phyloP scores from a whole-genome alignment of 2,797 vertebrate genomes.

The Girardinus metallicus region DNA sequence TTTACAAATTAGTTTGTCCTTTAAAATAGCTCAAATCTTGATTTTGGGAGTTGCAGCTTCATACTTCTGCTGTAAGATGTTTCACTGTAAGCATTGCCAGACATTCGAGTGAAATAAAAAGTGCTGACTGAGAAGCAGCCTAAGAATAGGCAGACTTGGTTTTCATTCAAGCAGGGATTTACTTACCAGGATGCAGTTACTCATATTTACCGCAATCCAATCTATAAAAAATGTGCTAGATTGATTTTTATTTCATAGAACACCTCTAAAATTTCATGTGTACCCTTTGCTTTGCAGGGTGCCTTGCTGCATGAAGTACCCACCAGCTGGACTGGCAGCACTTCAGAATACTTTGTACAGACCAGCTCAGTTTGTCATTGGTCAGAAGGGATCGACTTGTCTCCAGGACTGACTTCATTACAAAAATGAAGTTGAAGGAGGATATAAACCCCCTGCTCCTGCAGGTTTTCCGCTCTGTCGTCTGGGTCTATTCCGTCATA shows the following conservation, averaged over 20 bases:
- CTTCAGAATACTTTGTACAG: constrained; percentile 6
- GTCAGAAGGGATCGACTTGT: constrained; percentile 14
- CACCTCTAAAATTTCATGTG: constrained; percentile 29
- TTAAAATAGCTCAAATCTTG: not conserved
- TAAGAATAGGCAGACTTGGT: constrained; percentile 48
- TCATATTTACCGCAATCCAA: constrained; percentile 17
- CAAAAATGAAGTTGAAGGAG: constrained; percentile 94
- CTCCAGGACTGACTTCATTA: constrained; percentile 23
- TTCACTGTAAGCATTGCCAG: not conserved
- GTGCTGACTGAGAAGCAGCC: constrained; percentile 38
- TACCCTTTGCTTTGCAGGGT: constrained; percentile 55
- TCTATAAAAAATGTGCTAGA: constrained; percentile 30
- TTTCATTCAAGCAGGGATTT: constrained; percentile 35
- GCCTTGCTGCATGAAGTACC: constrained; percentile 27
- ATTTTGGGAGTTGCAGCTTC: not conserved
- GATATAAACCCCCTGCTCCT: constrained; percentile 93
- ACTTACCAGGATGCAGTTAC: constrained; percentile 30
- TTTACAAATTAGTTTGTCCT: not conserved
- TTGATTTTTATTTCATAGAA: constrained; percentile 4
- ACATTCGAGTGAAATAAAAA: constrained; percentile 25
- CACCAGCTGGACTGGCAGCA: constrained; percentile 7
- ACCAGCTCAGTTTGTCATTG: constrained; percentile 5
- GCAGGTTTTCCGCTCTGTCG: constrained; percentile 90
- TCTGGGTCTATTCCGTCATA: constrained; percentile 91
- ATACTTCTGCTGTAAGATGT: constrained; percentile 9